A percentile compares a stretch with the other conserved stretches of the same genome.
Evolutionary conservation across 37 sponge, comb jelly and placozoan genomes (phyloP).

Genomic region (Cliona cf. orientalis): DNA sequence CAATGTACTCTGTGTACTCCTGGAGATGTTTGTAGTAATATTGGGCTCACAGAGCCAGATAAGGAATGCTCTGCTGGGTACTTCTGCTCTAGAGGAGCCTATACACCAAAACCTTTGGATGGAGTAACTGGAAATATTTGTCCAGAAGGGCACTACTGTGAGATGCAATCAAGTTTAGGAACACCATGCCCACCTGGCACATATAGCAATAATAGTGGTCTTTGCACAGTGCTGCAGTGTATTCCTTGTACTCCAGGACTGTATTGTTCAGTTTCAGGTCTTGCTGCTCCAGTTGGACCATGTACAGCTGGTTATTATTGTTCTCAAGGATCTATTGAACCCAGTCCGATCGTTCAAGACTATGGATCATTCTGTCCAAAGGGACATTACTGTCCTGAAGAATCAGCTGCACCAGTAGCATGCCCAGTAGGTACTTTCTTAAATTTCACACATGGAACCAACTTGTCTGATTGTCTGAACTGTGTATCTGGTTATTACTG

Average conservation of each 20-base stretch:
- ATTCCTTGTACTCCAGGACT: not conserved
- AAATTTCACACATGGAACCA: not conserved
- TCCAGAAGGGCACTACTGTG: constrained; percentile 2
- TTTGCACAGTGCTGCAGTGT: not conserved
- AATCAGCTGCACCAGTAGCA: not conserved
- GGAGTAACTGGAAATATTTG: constrained; percentile 4
- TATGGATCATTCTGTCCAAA: not conserved
- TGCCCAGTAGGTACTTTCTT: not conserved
- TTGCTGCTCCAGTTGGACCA: not conserved
- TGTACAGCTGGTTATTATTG: not conserved
- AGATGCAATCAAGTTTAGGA: not conserved
- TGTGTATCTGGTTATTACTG: not conserved
- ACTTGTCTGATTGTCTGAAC: not conserved
- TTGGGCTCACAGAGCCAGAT: not conserved
- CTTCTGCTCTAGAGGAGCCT: not conserved
- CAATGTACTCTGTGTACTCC: not conserved
- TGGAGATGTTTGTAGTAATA: not conserved
- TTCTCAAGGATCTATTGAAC: not conserved
- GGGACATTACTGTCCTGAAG: not conserved
- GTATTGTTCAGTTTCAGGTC: not conserved
- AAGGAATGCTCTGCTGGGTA: not conserved
- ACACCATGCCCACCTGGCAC: not conserved
- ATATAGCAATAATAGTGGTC: not conserved
- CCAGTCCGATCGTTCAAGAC: not conserved
- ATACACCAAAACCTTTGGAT: not conserved